Evolutionary conservation across 1,140 invertebrate species (phyloP), one percentile per base, ranked within the genome.

Genomic region (Rhyacophila brunnea): DNA sequence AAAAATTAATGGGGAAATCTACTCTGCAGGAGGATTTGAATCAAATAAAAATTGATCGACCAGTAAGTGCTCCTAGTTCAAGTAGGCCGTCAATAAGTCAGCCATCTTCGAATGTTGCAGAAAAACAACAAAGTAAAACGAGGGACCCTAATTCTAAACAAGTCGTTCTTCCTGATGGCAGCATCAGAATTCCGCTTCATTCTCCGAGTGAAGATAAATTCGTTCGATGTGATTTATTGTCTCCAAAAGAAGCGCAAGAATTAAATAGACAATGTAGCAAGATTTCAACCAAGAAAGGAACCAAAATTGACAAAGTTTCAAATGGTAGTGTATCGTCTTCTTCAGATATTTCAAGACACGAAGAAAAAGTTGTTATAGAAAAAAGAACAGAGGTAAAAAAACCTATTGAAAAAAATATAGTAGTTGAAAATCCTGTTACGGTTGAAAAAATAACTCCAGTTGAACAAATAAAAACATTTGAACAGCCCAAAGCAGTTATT

Each of bases 121-220:
- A 58, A 6, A 65, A 58, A 46, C 43, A 23, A 7, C 17, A 32
- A 43, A 13, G 13, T 18, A 59, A 60, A 50, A 52, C 47, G 14
- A 6, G 6, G n/a, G 64, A 28, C 42, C 43, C 58, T 6, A 60
- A 68, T 1, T 63, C 67, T 6, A 70, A 72, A 32, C 68, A 74
- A 11, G 71, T 71, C 0, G 71, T 77, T 15, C 60, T 78, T n/a
- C 74, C 77, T 1, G 77, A 79, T 43, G 76, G 76, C 2, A 78
- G 74, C 45, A 79, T 81, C 40, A 76, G 79, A 23, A 81, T 81
- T 55, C 80, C 80, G 4, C 69, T 81, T 44, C 80, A 78, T 64
- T 81, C 80, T 1, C 80, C 80, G 0, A 80, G 79, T 7, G 74
- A 79, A 50, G 72, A 60, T 49, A 60, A 46, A 40, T 40, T 61